Conservation (phyloP, 2,113 vertebrate genomes). For the Laticauda laticaudata region DNA sequence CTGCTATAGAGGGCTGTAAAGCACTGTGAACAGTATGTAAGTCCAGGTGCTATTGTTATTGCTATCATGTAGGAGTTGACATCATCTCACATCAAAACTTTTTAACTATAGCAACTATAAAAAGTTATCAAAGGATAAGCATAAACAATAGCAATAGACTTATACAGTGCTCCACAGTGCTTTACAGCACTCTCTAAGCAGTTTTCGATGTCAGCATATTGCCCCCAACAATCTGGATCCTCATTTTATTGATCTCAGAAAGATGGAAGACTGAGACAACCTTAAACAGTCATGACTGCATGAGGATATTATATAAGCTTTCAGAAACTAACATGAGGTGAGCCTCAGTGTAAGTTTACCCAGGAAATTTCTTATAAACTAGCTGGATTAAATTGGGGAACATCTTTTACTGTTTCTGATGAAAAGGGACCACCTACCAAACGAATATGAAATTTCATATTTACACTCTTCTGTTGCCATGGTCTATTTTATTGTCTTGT, state of each 20-base stretch:
- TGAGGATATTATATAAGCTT: background rate
- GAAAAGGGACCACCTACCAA: background rate
- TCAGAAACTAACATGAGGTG: background rate
- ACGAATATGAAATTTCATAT: background rate
- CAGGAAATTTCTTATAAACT: background rate
- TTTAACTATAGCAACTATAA: background rate
- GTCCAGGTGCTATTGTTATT: no score
- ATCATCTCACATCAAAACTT: background rate
- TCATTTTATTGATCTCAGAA: no score
- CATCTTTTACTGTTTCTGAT: background rate
- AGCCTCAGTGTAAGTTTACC: background rate
- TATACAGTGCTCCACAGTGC: background rate
- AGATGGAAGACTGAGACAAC: no score
- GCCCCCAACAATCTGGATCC: no score
- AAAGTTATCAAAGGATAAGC: background rate
- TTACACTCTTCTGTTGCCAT: background rate
- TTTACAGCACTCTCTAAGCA: background rate
- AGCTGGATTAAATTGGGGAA: background rate
- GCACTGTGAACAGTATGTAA: no score
- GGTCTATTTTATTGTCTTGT: background rate
- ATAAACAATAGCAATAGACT: background rate
- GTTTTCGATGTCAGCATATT: background rate
- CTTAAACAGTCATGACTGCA: background rate
- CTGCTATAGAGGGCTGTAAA: no score
- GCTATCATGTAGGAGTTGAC: background rate